phyloP scores from a whole-genome alignment of 1,140 invertebrate species.

The Panagrolaimus sp. region DNA sequence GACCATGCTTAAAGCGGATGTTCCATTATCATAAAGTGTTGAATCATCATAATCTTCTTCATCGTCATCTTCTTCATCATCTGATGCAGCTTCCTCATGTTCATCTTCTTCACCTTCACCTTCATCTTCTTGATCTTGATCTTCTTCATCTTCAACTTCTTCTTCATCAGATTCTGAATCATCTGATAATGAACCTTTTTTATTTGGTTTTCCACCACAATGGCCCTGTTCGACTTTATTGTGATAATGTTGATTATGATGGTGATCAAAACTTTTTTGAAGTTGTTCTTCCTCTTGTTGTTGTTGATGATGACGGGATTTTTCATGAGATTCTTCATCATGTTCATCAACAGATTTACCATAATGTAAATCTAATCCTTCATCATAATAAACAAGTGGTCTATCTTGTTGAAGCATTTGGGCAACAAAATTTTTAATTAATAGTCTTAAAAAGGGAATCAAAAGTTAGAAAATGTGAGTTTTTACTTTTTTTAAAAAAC shows the following conservation, averaged over 20 bases:
- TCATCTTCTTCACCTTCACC: constrained; percentile 12
- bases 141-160: constrained; percentile 15
- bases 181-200: neutral
- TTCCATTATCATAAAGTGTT: neutral
- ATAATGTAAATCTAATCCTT: constrained; percentile 13
- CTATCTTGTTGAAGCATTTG: constrained; percentile 46
- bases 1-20: neutral
- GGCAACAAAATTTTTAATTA: constrained; percentile 48
- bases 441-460: constrained; percentile 27
- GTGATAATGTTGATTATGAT: constrained; percentile 3
- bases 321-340: constrained; percentile 8
- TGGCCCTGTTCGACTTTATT: constrained; percentile 18
- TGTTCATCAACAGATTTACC: constrained; percentile 7
- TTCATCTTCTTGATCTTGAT: neutral
- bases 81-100: constrained; percentile 14
- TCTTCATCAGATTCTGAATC: constrained; percentile 17
- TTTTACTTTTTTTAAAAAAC: neutral
- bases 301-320: neutral
- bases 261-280: neutral
- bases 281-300: too few species aligned
- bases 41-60: constrained; percentile 32
- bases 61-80: constrained; percentile 23
- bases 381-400: neutral
- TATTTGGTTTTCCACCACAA: neutral
- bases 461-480: constrained; percentile 8